These are phyloP conservation scores for Pimpla rufipes DNA, from an alignment of 2,888 invertebrate species.

Conservation along the genomic window DNA sequence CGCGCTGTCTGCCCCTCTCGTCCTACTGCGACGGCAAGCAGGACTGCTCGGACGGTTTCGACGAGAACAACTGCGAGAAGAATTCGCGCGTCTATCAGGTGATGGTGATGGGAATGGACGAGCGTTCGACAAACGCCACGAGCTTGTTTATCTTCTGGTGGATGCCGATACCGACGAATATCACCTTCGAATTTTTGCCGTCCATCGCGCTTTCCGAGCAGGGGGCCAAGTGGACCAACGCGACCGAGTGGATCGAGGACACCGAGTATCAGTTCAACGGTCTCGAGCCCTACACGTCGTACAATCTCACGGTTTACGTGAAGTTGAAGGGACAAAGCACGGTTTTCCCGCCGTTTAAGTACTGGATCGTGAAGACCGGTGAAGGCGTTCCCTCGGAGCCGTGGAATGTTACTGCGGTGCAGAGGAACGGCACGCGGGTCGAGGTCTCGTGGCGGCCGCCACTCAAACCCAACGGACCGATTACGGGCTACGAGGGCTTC, in stretches of 20 bases:
- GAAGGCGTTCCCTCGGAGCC: slow-evolving; percentile 92
- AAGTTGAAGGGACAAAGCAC: slow-evolving; percentile 86
- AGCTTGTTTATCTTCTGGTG: slow-evolving; percentile 90
- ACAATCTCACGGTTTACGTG: slow-evolving; percentile 93
- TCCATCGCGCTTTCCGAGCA: slow-evolving; percentile 87
- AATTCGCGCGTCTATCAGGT: slow-evolving; percentile 85
- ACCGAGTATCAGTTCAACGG: slow-evolving; percentile 88
- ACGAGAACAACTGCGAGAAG: slow-evolving; percentile 89
- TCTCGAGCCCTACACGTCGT: slow-evolving; percentile 90
- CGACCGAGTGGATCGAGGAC: slow-evolving; percentile 88
- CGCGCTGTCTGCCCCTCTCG: slow-evolving; percentile 87
- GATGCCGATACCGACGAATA: slow-evolving; percentile 85
- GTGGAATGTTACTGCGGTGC: slow-evolving; percentile 88
- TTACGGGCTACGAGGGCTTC: slow-evolving; percentile 89
- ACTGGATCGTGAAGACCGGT: slow-evolving; percentile 88
- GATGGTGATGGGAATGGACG: slow-evolving; percentile 89
- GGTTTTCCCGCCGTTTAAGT: slow-evolving; percentile 87
- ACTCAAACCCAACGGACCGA: slow-evolving; percentile 87
- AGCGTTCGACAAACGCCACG: slow-evolving; percentile 88
- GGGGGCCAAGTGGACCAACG: slow-evolving; percentile 88
- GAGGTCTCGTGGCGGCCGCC: slow-evolving; percentile 91
- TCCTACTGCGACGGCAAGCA: slow-evolving; percentile 89
- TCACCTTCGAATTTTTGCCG: slow-evolving; percentile 89
- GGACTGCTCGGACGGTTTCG: slow-evolving; percentile 92
- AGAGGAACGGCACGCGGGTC: slow-evolving; percentile 89